Conservation (phyloP, 92 coral and sea anemone species). For the Zoanthus sociatus region DNA sequence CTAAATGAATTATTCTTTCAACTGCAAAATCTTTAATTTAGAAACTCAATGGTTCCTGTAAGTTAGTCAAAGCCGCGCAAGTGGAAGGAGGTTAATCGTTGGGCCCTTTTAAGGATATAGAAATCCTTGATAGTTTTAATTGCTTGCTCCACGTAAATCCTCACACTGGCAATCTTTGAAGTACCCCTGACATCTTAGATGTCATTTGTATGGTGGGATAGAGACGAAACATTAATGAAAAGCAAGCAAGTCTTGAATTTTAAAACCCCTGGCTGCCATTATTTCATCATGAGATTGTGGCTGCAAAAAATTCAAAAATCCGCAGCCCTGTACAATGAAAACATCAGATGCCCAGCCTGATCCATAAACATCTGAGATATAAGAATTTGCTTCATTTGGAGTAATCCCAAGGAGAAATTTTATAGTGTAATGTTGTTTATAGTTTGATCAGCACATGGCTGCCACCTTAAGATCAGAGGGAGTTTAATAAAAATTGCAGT, state of each 20-base stretch:
- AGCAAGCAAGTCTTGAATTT: slow-evolving; percentile 42
- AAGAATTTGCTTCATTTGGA: slow-evolving; percentile 59
- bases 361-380: slow-evolving; percentile 59
- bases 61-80: not conserved
- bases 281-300: slow-evolving; percentile 53
- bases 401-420: slow-evolving; percentile 60
- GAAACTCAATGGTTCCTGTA: too few relatives aligned
- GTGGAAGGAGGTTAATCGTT: slow-evolving; percentile 43
- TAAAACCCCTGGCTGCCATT: slow-evolving; percentile 57
- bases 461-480: slow-evolving; percentile 43
- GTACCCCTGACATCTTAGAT: not conserved
- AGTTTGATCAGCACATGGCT: slow-evolving; percentile 46
- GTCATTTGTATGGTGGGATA: slow-evolving; percentile 35
- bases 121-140: slow-evolving; percentile 31
- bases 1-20: too few relatives aligned
- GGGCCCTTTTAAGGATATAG: slow-evolving; percentile 24
- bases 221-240: slow-evolving; percentile 51
- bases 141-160: slow-evolving; percentile 47
- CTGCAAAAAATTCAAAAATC: slow-evolving; percentile 50
- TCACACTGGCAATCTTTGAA: slow-evolving; percentile 11
- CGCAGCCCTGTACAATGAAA: slow-evolving; percentile 59
- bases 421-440: slow-evolving; percentile 15
- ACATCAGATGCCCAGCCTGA: slow-evolving; percentile 68
- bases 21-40: too few relatives aligned
- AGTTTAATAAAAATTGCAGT: slow-evolving; percentile 36